Evolutionary conservation across 2,113 vertebrate species (phyloP).

Genomic region (Pelvicachromis taeniatus): DNA sequence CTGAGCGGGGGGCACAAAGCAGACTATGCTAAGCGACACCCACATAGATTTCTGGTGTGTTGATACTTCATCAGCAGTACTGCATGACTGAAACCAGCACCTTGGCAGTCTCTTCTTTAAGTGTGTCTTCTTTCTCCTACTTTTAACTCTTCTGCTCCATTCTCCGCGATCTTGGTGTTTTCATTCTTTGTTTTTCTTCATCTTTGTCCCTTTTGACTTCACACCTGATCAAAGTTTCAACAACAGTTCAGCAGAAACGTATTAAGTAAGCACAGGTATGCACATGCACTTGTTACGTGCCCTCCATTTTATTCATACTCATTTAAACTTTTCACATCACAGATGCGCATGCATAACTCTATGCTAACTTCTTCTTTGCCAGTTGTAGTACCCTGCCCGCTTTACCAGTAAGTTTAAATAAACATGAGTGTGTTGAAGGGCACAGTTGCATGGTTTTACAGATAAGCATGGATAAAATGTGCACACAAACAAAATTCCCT

Average conservation of each 20-base stretch:
- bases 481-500: neutral
- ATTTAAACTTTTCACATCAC: conserved; percentile 14
- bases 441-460: neutral
- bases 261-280: neutral
- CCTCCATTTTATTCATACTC: neutral
- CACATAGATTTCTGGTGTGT: neutral
- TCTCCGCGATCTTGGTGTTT: neutral
- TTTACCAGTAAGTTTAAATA: neutral
- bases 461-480: neutral
- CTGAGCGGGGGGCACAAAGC: neutral
- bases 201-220: neutral
- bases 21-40: neutral
- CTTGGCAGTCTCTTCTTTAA: neutral
- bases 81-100: neutral
- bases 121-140: neutral
- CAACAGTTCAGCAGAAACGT: neutral
- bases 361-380: neutral
- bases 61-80: neutral
- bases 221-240: neutral
- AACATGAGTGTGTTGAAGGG: neutral
- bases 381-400: neutral
- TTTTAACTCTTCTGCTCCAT: neutral
- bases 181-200: neutral
- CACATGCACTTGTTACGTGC: neutral
- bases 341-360: neutral